Evolutionary conservation across 2,888 invertebrate genomes (phyloP), one percentile per base, ranked within the genome.

Genomic region (Teleiodes luculella): DNA sequence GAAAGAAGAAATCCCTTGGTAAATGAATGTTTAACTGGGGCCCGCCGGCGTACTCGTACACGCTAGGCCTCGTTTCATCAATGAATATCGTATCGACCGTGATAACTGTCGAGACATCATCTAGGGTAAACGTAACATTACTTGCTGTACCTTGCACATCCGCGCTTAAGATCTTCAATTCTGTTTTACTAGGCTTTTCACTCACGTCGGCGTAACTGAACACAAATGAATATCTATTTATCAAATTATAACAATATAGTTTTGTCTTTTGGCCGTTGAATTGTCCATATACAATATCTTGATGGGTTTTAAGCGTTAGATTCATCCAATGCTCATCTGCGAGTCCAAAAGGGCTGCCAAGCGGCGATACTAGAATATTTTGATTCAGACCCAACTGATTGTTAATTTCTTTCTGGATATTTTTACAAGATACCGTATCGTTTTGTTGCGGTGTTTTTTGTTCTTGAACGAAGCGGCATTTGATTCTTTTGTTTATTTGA

Each of bases 1-100:
- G 95, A 70, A 94, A 94, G 76, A 95, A 95, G 74, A 95, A 95
- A 74, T 95, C 93, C 61, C 91, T 89, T 1, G 95, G 94, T 53
- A 95, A 83, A 73, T 91, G 89, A 55, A 94, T 90, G 65, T 93
- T 91, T 54, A 94, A 85, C 57, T 92, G 90, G 14, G 94, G 94
- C 55, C 92, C 90, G 54, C 91, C 91, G 7, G 92, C 93, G 63
- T 80, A 80, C 59, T 83, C 76, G 20, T 70, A 66, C 24, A 67
- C 61, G 41, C 71, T 70, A 4, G 77, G 75, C 50, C 70, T 78
- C 3, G 81, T 81, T n/a, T 74, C 67, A 56, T 90, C 86, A 16
- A 86, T 66, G 45, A 88, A 90, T 53, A 61, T 76, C 0, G 74
- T 68, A 59, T 86, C 88, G 0, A 84, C 62, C 11, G 83, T 86